Evolutionary conservation across 2,888 invertebrate species (phyloP).

Genomic region (Parascotia fuliginaria): DNA sequence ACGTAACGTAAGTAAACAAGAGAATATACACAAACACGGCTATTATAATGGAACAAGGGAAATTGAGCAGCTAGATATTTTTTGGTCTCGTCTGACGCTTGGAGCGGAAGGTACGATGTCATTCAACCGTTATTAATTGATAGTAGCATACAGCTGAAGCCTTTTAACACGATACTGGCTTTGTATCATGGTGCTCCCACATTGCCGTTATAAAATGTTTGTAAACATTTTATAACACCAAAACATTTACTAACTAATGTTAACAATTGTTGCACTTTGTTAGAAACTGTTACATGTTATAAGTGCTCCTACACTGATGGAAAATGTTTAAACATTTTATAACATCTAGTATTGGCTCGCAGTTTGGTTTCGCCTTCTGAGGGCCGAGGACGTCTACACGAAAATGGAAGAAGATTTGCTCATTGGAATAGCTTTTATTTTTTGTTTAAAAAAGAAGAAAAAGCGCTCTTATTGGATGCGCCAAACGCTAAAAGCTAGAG

Average conservation of each 20-base stretch:
- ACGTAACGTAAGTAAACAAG: conserved; percentile 22
- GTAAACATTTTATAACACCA: conserved; percentile 1
- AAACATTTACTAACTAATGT: conserved; percentile 1
- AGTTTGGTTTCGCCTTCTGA: conserved; percentile 34
- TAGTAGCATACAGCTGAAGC: conserved; percentile 15
- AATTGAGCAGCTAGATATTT: conserved; percentile 48
- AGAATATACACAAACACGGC: conserved; percentile 38
- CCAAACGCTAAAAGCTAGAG: conserved; percentile 31
- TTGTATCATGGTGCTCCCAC: conserved; percentile 1
- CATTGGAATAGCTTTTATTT: conserved; percentile 30
- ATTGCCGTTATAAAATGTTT: conserved; percentile 2
- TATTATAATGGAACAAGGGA: conserved; percentile 36
- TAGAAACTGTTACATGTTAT: conserved; percentile 10
- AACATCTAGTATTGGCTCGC: conserved; percentile 30
- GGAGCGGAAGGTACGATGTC: conserved; percentile 14
- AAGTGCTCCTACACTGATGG: conserved; percentile 15
- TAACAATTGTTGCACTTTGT: neutral
- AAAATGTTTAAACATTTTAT: conserved; percentile 26
- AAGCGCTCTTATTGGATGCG: conserved; percentile 38
- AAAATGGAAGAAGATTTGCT: conserved; percentile 15
- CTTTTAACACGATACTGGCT: conserved; percentile 2
- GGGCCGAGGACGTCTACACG: conserved; percentile 30
- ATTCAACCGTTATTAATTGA: conserved; percentile 39
- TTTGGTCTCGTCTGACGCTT: conserved; percentile 25
- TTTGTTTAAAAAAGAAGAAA: conserved; percentile 32